Conservation (phyloP, 1,140 invertebrate species). For the Condylostylus longicornis region DNA sequence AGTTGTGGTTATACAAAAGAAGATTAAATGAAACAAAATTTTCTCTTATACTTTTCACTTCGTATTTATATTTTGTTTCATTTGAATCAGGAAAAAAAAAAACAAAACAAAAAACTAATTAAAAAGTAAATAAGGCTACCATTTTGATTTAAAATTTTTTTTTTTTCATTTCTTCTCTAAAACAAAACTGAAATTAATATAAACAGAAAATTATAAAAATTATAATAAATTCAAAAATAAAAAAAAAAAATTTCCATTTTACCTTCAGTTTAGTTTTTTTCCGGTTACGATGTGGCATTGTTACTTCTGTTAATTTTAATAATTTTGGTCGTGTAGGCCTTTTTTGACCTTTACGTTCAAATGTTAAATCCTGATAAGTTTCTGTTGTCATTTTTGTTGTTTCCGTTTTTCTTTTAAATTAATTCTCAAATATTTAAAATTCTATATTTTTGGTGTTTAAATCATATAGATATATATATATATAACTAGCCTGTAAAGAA, state of each 20-base stretch:
- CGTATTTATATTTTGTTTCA: too few species aligned
- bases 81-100: too few species aligned
- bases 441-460: too few species aligned
- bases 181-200: too few species aligned
- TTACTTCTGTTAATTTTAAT: conserved; percentile 25
- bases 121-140: not conserved
- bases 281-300: conserved; percentile 24
- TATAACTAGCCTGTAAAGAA: too few species aligned
- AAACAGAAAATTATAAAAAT: too few species aligned
- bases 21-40: too few species aligned
- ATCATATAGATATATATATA: too few species aligned
- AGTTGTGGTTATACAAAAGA: too few species aligned
- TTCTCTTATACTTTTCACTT: too few species aligned
- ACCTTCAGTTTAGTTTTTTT: conserved; percentile 30
- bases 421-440: too few species aligned
- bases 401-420: too few species aligned
- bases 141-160: not conserved
- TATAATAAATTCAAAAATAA: not conserved
- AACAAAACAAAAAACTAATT: not conserved
- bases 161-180: not conserved
- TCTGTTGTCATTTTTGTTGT: conserved; percentile 23
- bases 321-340: conserved; percentile 22
- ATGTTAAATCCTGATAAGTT: conserved; percentile 24
- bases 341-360: conserved; percentile 22
- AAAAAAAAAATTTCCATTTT: conserved; percentile 1